Percentiles rank a stretch among this genome's conserved stretches.
Evolutionary conservation across 2,113 vertebrate genomes (phyloP).

Genomic region (Thamnophis sirtalis): DNA sequence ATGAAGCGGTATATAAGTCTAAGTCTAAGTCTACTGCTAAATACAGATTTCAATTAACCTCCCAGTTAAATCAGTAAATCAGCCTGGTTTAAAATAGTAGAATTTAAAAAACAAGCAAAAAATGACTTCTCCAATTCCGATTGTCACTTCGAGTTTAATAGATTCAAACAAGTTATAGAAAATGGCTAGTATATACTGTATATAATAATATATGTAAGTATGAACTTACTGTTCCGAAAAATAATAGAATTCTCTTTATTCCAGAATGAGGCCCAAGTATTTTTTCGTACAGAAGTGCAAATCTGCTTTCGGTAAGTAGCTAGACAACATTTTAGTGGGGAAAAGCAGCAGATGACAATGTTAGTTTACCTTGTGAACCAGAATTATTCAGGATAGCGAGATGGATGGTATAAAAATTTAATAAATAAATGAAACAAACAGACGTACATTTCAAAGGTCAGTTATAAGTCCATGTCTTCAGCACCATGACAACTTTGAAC

Average conservation of each 20-base stretch:
- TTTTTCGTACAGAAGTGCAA: conserved; percentile 71
- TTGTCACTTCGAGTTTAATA: background rate
- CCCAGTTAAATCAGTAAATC: background rate
- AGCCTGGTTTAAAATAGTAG: background rate
- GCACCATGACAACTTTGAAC: background rate
- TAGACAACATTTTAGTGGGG: background rate
- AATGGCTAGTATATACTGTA: background rate
- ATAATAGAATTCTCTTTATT: background rate
- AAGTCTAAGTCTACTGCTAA: no score
- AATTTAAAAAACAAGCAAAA: background rate
- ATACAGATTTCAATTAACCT: background rate
- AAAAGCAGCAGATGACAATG: fast-evolving
- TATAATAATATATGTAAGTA: background rate
- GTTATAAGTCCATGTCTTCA: background rate
- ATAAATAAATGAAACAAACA: background rate
- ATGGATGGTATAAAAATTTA: background rate
- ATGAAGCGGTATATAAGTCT: no score
- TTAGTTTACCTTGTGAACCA: fast-evolving
- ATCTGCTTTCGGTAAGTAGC: conserved; percentile 68
- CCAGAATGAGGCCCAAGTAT: conserved; percentile 51
- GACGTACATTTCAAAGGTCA: background rate
- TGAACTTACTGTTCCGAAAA: background rate
- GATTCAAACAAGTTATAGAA: background rate
- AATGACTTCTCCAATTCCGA: background rate
- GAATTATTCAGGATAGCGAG: background rate